Base-by-base conservation (phyloP, 1,140 invertebrate genomes). In the Zaprionus lachaisei region DNA sequence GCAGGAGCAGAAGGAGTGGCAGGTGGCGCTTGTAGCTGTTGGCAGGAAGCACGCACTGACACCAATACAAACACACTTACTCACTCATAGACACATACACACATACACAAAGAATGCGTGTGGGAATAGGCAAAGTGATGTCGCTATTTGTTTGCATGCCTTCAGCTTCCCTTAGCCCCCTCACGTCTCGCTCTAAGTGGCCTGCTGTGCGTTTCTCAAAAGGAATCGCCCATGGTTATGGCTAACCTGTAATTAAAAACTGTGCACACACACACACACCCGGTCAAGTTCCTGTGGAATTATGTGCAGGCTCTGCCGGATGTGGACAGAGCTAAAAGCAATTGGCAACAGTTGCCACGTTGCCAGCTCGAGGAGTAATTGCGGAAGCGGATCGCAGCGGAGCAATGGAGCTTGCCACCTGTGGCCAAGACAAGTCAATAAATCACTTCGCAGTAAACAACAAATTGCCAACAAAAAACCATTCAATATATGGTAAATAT, bases 201-300 rank as follows among this genome's bases (percentile, higher is more conserved):
- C 75, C 62, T 15, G 41, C 34, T 57, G 55, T 66, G 57, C 57
- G 64, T 72, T 55, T 66, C 44, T 64, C 64, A 63, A 79, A 78
- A 81, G 75, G 67, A 76, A 81, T 85, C 31, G 84, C 84, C 84
- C 76, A 66, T 81, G 81, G 84, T 72, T 71, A 80, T 73, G 72
- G 68, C 65, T 71, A 79, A 61, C 68, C 79, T 90, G 85, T 90
- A 89, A 89, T 89, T 89, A 89, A 89, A 89, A 89, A 89, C 72
- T 72, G 77, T 24, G 51, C 64, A 56, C 65, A 11, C n/a, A 24
- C 15, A 58, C 51, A 56, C 65, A 11, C 14, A 24, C 15, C 22
- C 51, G 41, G 49, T 47, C 63, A 72, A 65, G 68, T 71, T 68
- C 74, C 69, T 55, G 54, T 63, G 64, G 67, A 69, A 85, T 89